A percentile compares a stretch with the other conserved stretches of the same genome.
Conservation (phyloP, 1,140 invertebrate genomes). For the Thalassaphorura encarpata region DNA sequence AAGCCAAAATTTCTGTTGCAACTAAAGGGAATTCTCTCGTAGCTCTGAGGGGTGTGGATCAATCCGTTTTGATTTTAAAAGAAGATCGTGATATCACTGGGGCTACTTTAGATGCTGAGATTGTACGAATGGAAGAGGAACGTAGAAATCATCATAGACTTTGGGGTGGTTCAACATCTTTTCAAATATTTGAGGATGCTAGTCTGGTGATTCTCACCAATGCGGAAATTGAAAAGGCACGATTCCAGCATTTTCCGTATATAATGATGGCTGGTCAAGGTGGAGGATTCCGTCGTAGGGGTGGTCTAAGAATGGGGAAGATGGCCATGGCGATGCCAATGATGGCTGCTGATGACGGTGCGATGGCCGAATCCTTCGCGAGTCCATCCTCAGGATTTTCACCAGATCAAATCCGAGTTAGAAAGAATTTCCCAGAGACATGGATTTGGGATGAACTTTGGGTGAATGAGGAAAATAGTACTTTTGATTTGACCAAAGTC, state of each 20-base stretch:
- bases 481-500: slow-evolving; percentile 48
- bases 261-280: neutral
- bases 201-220: slow-evolving; percentile 16
- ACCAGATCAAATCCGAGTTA: neutral
- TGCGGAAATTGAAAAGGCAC: neutral
- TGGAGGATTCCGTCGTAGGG: neutral
- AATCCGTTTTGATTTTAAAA: slow-evolving; percentile 4
- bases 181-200: slow-evolving; percentile 14
- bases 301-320: neutral
- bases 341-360: neutral
- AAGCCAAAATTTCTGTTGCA: neutral
- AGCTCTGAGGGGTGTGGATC: slow-evolving; percentile 13
- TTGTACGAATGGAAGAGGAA: neutral
- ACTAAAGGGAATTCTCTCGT: slow-evolving; percentile 1
- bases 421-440: slow-evolving; percentile 14
- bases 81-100: slow-evolving; percentile 8
- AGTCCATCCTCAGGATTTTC: neutral
- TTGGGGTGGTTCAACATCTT: neutral
- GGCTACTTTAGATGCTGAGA: neutral
- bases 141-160: neutral
- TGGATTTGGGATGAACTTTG: slow-evolving; percentile 50
- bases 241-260: neutral
- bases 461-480: slow-evolving; percentile 37
- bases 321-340: too few species aligned
- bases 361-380: neutral